A percentile compares a stretch with the other conserved stretches of the same genome.
These are phyloP conservation scores for Rhegmatorhina hoffmannsi DNA, from an alignment of 2,113 vertebrate genomes.

Conservation along the genomic window DNA sequence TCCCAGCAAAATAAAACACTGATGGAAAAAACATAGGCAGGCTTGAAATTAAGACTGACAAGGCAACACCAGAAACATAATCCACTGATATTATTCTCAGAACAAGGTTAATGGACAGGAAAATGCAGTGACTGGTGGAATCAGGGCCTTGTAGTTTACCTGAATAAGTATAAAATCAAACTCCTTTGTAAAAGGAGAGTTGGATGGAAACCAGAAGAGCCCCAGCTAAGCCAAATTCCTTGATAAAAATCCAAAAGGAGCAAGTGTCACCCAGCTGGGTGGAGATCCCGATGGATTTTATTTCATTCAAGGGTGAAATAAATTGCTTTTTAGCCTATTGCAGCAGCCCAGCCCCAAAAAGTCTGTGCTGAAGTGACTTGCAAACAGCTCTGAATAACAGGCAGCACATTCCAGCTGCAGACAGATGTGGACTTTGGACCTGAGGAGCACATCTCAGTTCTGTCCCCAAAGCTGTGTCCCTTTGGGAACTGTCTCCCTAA, in stretches of 20 bases:
- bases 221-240: not conserved
- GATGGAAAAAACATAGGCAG: not conserved
- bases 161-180: not conserved
- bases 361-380: fast-evolving
- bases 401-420: not conserved
- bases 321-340: not conserved
- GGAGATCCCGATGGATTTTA: not conserved
- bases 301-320: not conserved
- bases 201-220: not conserved
- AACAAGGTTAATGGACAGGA: conserved; percentile 19
- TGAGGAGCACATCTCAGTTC: not conserved
- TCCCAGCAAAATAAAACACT: conserved; percentile 36
- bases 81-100: not conserved
- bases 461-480: fast-evolving
- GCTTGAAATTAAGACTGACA: conserved; percentile 19
- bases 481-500: not conserved
- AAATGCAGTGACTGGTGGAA: not conserved
- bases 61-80: conserved; percentile 14
- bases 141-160: not conserved
- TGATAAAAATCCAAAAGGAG: not conserved
- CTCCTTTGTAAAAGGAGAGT: not conserved
- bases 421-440: not conserved
- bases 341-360: not conserved
- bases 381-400: not conserved
- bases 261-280: too few species aligned